Evolutionary conservation across 2,113 vertebrate species (phyloP), one percentile per base, ranked within the genome.

Genomic region (Callionymus lyra): DNA sequence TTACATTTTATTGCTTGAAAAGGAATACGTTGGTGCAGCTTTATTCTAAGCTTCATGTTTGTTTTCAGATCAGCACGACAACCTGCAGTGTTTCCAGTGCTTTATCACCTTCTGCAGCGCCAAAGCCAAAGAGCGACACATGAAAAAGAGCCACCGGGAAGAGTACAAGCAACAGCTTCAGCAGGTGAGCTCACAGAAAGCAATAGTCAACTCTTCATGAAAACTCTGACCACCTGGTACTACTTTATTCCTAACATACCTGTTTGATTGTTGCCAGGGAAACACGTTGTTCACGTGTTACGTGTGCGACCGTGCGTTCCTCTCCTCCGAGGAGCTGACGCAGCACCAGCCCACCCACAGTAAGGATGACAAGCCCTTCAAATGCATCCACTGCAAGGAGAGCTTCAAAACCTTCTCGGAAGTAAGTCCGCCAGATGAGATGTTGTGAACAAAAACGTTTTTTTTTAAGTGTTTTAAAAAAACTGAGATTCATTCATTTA

Each of bases 261-360:
- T 13, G 12, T 36, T 36, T 12, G 34, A 6, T n/a, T 39, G 9
- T 58, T 18, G 4, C n/a, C 56, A 87, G 84, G 82, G 84, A 27
- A 84, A 88, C 62, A 87, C 86, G n/a, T 60, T 88, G 49, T 88
- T 88, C 59, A 88, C 86, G 3, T 88, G 86, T 58, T 88, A 88
- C 6, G 82, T 88, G 60, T 88, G 86, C 38, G n/a, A 88, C 27
- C 76, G 85, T 31, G 81, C 82, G 17, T 88, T 88, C 68, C 61
- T 16, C 10, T 87, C 85, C 6, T 88, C 86, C 17, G 83, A 87
- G 66, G 84, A 87, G 46, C 62, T 88, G 47, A 87, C 84, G 0
- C 80, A 73, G 47, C 86, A 88, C 74, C 86, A 88, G 76, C 80
- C 81, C 19, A 82, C 78, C 31, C 86, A 88, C 76, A 86, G 82